A percentile compares a stretch with the other conserved stretches of the same genome.
phyloP scores from a whole-genome alignment of 1,140 invertebrate species.

The Ruditapes philippinarum region DNA sequence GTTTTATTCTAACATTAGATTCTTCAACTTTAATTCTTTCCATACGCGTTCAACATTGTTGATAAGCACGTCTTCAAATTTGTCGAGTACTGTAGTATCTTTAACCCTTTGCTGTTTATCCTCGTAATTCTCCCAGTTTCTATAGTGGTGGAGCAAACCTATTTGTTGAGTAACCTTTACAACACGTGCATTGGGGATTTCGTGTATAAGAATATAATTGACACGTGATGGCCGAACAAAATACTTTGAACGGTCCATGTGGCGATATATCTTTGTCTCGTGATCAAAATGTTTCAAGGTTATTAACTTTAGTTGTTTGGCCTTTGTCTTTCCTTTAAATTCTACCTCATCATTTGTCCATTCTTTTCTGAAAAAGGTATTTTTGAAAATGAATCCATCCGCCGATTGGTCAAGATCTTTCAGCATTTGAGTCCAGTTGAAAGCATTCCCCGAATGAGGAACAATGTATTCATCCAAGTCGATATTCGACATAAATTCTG shows the following conservation, averaged over 20 bases:
- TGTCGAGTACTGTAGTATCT: constrained; percentile 55
- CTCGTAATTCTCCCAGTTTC: constrained; percentile 88
- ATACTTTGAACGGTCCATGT: constrained; percentile 92
- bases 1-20: too few species aligned
- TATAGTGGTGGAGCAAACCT: constrained; percentile 96
- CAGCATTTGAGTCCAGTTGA: constrained; percentile 69
- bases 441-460: constrained; percentile 42
- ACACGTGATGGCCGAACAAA: constrained; percentile 94
- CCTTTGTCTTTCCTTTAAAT: constrained; percentile 17
- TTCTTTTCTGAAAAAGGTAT: constrained; percentile 76
- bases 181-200: constrained; percentile 92
- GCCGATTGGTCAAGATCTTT: neutral
- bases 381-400: constrained; percentile 51
- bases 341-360: constrained; percentile 58
- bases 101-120: constrained; percentile 34
- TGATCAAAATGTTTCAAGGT: constrained; percentile 65
- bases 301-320: constrained; percentile 58
- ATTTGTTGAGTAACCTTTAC: constrained; percentile 91
- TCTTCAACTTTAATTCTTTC: too few species aligned
- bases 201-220: constrained; percentile 97
- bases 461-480: constrained; percentile 78
- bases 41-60: constrained; percentile 52
- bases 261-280: constrained; percentile 48
- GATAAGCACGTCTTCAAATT: constrained; percentile 61
- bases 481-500: neutral